Evolutionary conservation across 2,888 invertebrate species (phyloP).

Genomic region (Drosophila fulvimacula): DNA sequence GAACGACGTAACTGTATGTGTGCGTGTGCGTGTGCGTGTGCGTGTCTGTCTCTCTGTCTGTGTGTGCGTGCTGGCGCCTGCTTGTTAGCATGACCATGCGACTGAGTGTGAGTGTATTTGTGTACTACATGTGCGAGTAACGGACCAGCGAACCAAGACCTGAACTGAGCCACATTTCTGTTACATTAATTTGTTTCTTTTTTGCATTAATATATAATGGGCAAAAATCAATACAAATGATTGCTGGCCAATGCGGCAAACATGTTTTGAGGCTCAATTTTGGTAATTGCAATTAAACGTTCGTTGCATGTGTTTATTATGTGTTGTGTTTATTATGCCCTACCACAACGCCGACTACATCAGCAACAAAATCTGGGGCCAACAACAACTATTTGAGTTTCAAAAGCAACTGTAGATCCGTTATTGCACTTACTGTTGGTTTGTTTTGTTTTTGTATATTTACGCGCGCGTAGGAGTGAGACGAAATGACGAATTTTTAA

Average conservation of each 20-base stretch:
- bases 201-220: constrained; percentile 67
- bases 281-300: constrained; percentile 57
- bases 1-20: constrained; percentile 20
- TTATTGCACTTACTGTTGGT: constrained; percentile 63
- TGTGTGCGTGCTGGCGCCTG: constrained; percentile 32
- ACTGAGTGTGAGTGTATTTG: constrained; percentile 21
- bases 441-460: constrained; percentile 56
- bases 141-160: constrained; percentile 42
- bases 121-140: constrained; percentile 37
- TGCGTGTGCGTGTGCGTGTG: not conserved
- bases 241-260: constrained; percentile 54
- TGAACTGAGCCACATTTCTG: constrained; percentile 43
- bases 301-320: constrained; percentile 8
- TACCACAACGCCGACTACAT: constrained; percentile 8
- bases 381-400: constrained; percentile 15
- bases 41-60: constrained; percentile 16
- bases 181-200: constrained; percentile 37
- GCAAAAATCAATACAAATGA: constrained; percentile 69
- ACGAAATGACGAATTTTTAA: constrained; percentile 58
- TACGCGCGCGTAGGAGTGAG: constrained; percentile 61
- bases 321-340: constrained; percentile 46
- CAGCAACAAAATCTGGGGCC: not conserved
- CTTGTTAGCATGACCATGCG: constrained; percentile 32
- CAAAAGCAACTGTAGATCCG: constrained; percentile 29
- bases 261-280: constrained; percentile 60